phyloP scores from a whole-genome alignment of 1,140 invertebrate genomes.

The Drosophila malerkotliana region DNA sequence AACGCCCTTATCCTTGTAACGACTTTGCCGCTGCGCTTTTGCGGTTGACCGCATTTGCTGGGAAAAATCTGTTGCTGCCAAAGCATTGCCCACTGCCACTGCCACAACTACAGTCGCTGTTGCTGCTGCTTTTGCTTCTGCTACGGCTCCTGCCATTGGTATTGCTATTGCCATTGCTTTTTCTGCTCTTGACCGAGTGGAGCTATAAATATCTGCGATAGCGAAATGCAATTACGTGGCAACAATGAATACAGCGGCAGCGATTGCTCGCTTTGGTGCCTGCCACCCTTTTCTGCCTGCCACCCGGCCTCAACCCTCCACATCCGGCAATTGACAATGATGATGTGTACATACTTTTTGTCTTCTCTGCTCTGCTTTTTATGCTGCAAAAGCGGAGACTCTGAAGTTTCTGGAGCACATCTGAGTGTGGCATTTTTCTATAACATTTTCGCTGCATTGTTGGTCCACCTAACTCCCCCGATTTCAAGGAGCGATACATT shows the following conservation, averaged over 20 bases:
- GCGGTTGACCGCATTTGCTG: slow-evolving; percentile 80
- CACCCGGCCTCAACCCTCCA: slow-evolving; percentile 21
- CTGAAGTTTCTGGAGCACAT: slow-evolving; percentile 19
- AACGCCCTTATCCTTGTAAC: slow-evolving; percentile 80
- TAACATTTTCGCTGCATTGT: slow-evolving; percentile 73
- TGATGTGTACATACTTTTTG: slow-evolving; percentile 80
- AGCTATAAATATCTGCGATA: slow-evolving; percentile 82
- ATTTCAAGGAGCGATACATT: slow-evolving; percentile 61
- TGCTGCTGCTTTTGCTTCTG: neutral
- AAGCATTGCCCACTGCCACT: slow-evolving; percentile 65
- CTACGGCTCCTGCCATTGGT: neutral
- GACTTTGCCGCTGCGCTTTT: slow-evolving; percentile 78
- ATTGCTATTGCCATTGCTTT: neutral
- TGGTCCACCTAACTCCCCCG: slow-evolving; percentile 17
- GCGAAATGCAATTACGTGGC: slow-evolving; percentile 82
- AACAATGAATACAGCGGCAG: slow-evolving; percentile 81
- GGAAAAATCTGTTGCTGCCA: slow-evolving; percentile 79
- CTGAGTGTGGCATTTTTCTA: slow-evolving; percentile 60
- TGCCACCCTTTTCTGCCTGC: neutral
- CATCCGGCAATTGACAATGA: slow-evolving; percentile 82
- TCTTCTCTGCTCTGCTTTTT: slow-evolving; percentile 53
- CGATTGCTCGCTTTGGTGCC: slow-evolving; percentile 66
- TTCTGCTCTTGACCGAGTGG: slow-evolving; percentile 78
- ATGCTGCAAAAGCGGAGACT: slow-evolving; percentile 23
- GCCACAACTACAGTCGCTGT: neutral